Percentiles rank a stretch among this genome's conserved stretches.
These are phyloP conservation scores for Petaurus breviceps DNA, from an alignment of 2,113 vertebrate species.

Conservation along the genomic window DNA sequence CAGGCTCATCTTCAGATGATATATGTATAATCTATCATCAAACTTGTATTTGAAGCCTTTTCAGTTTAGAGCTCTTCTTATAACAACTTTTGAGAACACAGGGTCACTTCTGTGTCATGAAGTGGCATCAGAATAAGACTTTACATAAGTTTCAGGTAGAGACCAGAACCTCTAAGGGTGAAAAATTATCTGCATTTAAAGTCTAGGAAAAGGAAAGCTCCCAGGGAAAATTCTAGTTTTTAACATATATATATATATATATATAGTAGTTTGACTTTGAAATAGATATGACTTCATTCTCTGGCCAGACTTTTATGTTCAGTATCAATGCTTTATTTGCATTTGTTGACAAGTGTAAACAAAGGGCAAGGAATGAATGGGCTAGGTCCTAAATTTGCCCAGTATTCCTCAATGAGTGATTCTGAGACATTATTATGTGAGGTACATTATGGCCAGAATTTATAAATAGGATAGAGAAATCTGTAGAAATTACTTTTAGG, in stretches of 20 bases:
- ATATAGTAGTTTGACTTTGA: neutral
- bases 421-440: neutral
- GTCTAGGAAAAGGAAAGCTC: constrained; percentile 3
- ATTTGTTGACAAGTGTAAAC: constrained; percentile 40
- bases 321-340: neutral
- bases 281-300: constrained; percentile 9
- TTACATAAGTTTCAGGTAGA: neutral
- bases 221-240: neutral
- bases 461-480: constrained; percentile 11
- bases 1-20: neutral
- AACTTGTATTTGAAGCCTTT: neutral
- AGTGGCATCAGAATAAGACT: neutral
- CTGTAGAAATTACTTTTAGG: constrained; percentile 5
- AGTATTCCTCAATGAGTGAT: neutral
- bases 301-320: constrained; percentile 21
- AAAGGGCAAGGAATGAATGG: constrained; percentile 35
- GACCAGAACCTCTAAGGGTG: neutral
- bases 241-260: neutral
- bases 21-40: neutral
- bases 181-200: neutral
- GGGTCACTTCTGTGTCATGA: neutral
- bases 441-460: neutral
- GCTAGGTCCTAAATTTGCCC: neutral
- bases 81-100: neutral
- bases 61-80: neutral